Base-by-base conservation (phyloP, 1,140 invertebrate genomes). In the Camponotus floridanus region DNA sequence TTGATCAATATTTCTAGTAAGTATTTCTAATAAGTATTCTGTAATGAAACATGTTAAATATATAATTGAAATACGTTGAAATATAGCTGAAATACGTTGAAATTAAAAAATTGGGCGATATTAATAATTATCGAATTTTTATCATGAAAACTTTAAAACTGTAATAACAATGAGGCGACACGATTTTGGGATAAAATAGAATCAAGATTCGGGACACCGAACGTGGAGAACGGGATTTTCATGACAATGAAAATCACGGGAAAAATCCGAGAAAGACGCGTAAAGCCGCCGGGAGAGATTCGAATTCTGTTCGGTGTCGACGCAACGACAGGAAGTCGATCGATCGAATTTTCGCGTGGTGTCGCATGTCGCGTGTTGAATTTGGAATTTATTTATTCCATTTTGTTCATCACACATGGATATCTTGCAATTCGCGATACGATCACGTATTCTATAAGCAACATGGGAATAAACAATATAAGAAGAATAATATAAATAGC, bases 281-380 rank as follows among this genome's bases (percentile, higher is more conserved):
- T 68, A 76, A 78, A 85, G 83, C 71, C 71, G 74, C 39, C n/a
- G 39, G 74, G 71, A 79, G 74, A 85, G 74, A 85, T 79, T 79
- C 74, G 83, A 65, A 78, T 85, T 85, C 83, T 57, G 62, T 65
- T 76, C 55, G 68, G 57, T 55, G 55, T 48, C 67, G 79, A 83
- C 59, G 73, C 83, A 78, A 78, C 62, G 83, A 85, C 83, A 57
- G 83, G 73, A 79, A 85, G 83, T 78, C 73, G 81, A 85, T 85
- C 83, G 83, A 85, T 85, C 83, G 83, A 85, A 85, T 76, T 85
- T 85, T 57, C 61, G 76, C 59, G 45, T 45, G 83, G 57, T 39
- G 42, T 65, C 48, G 48, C 48, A 48, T 45, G 79, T 26, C 79
- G 59, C 61, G 26, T 73, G 48, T 36, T 86, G 84, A 86, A 86